Percentiles rank a stretch among this genome's conserved stretches.
These are phyloP conservation scores for Drosophila mimica DNA, from an alignment of 2,888 invertebrate genomes.

Conservation along the genomic window DNA sequence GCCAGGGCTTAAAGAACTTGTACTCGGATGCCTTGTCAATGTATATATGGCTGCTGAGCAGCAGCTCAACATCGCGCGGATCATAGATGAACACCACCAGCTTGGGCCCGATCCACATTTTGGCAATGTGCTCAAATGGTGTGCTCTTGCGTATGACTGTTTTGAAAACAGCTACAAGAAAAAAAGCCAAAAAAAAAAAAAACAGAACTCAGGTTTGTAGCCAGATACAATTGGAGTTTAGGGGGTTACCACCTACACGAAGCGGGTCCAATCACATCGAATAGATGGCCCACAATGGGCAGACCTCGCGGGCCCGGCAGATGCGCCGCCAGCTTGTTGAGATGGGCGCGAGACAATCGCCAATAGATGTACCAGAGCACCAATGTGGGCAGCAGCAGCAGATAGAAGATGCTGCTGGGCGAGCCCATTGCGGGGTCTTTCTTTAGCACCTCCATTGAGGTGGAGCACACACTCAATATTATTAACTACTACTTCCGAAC, in stretches of 20 bases:
- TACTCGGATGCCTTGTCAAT: constrained; percentile 93
- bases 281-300: constrained; percentile 91
- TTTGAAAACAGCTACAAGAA: constrained; percentile 89
- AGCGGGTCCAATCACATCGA: constrained; percentile 90
- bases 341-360: constrained; percentile 89
- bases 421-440: constrained; percentile 84
- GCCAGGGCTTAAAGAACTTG: constrained; percentile 93
- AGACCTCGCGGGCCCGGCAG: constrained; percentile 90
- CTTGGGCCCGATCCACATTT: constrained; percentile 92
- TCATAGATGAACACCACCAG: constrained; percentile 90
- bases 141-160: constrained; percentile 85
- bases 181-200: not conserved
- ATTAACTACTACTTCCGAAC: constrained; percentile 10
- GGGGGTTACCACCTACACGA: constrained; percentile 86
- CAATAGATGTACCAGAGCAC: constrained; percentile 91
- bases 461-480: constrained; percentile 27
- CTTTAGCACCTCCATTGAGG: constrained; percentile 81
- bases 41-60: constrained; percentile 91
- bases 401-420: constrained; percentile 89
- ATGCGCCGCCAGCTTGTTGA: constrained; percentile 90
- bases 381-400: constrained; percentile 90
- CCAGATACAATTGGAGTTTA: not conserved
- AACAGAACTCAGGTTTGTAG: constrained; percentile 9
- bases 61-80: constrained; percentile 91
- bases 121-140: constrained; percentile 87